These are phyloP conservation scores for Orius insidiosus DNA, from an alignment of 1,140 invertebrate species.

Conservation along the genomic window DNA sequence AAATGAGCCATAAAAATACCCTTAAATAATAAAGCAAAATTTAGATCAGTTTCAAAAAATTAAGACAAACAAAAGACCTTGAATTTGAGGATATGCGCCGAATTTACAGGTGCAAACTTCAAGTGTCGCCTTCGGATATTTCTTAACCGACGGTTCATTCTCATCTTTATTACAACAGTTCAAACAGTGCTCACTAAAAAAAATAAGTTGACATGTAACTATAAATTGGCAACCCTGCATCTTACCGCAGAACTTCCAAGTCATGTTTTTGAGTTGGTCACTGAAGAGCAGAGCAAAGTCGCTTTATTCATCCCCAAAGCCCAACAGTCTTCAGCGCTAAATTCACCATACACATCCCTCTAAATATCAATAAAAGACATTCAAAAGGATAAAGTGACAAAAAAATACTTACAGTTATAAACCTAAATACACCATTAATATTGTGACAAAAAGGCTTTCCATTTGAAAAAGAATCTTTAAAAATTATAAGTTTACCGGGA, in stretches of 20 bases:
- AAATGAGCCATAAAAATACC: no score
- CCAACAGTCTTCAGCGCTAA: conserved; percentile 65
- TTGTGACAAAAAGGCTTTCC: no score
- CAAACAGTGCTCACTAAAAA: conserved; percentile 50
- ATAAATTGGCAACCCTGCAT: neutral
- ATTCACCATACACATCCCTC: conserved; percentile 21
- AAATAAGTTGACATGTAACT: neutral
- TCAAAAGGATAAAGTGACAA: neutral
- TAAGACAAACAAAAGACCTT: conserved; percentile 49
- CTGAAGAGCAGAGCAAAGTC: conserved; percentile 72
- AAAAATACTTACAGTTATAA: neutral
- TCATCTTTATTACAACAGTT: conserved; percentile 52
- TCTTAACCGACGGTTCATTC: conserved; percentile 38
- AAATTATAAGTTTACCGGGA: neutral
- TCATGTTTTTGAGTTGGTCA: conserved; percentile 64
- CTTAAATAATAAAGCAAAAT: no score
- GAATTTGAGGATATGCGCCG: conserved; percentile 86
- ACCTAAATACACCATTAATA: neutral
- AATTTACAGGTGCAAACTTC: conserved; percentile 93
- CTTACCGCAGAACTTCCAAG: conserved; percentile 46
- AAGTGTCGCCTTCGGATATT: conserved; percentile 68
- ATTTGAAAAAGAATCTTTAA: neutral
- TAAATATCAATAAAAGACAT: neutral
- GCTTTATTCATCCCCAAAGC: conserved; percentile 71
- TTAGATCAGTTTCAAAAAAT: no score